A percentile compares a stretch with the other conserved stretches of the same genome.
These are phyloP conservation scores for Calliopum simillimum DNA, from an alignment of 2,888 invertebrate species.

Conservation along the genomic window DNA sequence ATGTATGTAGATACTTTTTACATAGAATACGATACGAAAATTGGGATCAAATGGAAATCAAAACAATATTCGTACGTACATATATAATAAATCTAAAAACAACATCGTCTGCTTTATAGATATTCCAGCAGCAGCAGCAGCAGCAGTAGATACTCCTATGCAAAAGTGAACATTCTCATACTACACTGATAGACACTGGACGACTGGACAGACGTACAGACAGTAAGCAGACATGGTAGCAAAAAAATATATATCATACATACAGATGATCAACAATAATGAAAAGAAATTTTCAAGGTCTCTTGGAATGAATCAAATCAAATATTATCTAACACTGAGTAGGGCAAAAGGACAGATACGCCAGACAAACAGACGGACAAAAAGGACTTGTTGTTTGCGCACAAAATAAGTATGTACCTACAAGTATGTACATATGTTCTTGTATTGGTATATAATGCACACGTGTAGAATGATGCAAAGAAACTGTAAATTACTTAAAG, in stretches of 20 bases:
- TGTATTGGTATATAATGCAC: too few relatives aligned
- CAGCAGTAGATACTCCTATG: not conserved
- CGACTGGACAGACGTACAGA: constrained; percentile 1
- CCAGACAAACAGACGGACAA: not conserved
- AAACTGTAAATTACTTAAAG: too few relatives aligned
- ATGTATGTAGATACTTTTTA: constrained; percentile 5
- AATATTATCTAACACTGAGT: too few relatives aligned
- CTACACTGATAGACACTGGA: not conserved
- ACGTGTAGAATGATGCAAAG: too few relatives aligned
- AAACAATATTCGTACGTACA: constrained; percentile 24
- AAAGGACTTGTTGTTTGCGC: not conserved
- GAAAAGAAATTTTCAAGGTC: not conserved
- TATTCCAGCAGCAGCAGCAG: not conserved
- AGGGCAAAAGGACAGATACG: not conserved
- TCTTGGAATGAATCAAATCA: too few relatives aligned
- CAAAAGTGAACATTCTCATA: not conserved
- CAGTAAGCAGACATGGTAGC: not conserved
- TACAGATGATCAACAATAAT: constrained; percentile 1
- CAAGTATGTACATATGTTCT: too few relatives aligned
- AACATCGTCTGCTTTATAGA: constrained; percentile 18
- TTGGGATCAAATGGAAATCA: constrained; percentile 38
- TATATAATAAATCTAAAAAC: constrained; percentile 32
- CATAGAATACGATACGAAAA: constrained; percentile 28
- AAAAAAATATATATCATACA: not conserved
- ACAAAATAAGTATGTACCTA: too few relatives aligned